Base-by-base conservation (phyloP, 2,888 invertebrate genomes). In the Dolichomitus sp. region DNA sequence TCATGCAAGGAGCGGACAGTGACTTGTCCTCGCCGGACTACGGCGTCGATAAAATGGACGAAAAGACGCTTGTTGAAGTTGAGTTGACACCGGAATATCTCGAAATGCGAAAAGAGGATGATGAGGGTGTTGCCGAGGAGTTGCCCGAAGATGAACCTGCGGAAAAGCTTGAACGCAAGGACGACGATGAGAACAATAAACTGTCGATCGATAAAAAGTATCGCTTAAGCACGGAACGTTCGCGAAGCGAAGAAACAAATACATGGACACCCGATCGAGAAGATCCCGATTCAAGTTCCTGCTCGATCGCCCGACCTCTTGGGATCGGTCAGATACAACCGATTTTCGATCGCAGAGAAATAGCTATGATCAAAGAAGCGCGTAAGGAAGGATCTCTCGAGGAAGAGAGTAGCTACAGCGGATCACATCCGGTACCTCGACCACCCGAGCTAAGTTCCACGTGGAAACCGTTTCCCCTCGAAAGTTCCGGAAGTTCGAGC, bases 401-500 rank as follows among this genome's bases (percentile, higher is more conserved):
- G 54, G 93, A 93, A 12, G 93, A 93, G 59, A 93, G 91, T 63
- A 90, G 89, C 48, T 89, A 88, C 54, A 91, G 89, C 63, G 88
- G 88, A 3, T 87, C 88, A 1, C 89, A 88, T 30, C 88, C 88
- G 0, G 81, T 96, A 94, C 83, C 95, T 37, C 94, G 93, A 3
- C 95, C 96, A 90, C 97, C 97, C 91, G 94, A 97, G 73, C 94
- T 96, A 68, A 97, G 96, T 91, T 96, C 97, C 4, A 97, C 97
- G 0, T 97, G 97, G 97, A 96, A 96, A 88, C 97, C 97, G 3
- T 98, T 97, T 91, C 96, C 97, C 27, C 95, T 98, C 17, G 97
- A 97, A 91, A 97, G 97, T 91, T 97, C 97, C 69, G 97, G 97
- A 48, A 97, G 97, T 84, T 97, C 97, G 4, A 98, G 97, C 91